Evolutionary conservation across 2,113 vertebrate species (phyloP).

Genomic region (Prietella phreatophila): DNA sequence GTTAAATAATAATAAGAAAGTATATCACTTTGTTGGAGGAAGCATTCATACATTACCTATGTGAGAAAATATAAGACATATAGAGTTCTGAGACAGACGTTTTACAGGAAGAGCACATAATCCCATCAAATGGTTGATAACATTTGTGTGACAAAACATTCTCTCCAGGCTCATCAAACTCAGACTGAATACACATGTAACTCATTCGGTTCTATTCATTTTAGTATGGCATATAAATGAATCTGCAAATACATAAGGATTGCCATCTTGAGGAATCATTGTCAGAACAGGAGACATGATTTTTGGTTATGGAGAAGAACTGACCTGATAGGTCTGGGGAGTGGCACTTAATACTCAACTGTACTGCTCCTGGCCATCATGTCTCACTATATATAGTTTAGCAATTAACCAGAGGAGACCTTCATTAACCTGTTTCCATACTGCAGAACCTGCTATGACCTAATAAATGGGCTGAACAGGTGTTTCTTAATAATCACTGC

Average conservation of each 20-base stretch:
- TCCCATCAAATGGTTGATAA: neutral
- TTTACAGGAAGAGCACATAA: neutral
- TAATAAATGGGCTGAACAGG: conserved; percentile 75
- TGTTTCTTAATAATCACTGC: conserved; percentile 76
- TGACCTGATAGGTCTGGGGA: neutral
- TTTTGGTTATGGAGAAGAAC: neutral
- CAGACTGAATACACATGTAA: neutral
- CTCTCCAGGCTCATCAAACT: neutral
- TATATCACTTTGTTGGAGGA: too few relatives aligned
- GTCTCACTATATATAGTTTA: conserved; percentile 74
- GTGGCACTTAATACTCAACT: conserved; percentile 19
- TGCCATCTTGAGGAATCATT: neutral
- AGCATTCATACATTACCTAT: neutral
- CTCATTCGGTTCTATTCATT: neutral
- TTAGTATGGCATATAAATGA: neutral
- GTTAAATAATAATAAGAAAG: neutral
- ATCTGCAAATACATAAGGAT: conserved; percentile 17
- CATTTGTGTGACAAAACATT: neutral
- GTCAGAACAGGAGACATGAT: neutral
- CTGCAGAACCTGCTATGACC: conserved; percentile 68
- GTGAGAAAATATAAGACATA: neutral
- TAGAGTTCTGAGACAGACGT: neutral
- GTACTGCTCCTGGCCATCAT: conserved; percentile 53
- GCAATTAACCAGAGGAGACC: conserved; percentile 76
- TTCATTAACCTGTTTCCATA: conserved; percentile 77